Base-by-base conservation (phyloP, 1,140 invertebrate genomes). In the Pogonomyrmex californicus region DNA sequence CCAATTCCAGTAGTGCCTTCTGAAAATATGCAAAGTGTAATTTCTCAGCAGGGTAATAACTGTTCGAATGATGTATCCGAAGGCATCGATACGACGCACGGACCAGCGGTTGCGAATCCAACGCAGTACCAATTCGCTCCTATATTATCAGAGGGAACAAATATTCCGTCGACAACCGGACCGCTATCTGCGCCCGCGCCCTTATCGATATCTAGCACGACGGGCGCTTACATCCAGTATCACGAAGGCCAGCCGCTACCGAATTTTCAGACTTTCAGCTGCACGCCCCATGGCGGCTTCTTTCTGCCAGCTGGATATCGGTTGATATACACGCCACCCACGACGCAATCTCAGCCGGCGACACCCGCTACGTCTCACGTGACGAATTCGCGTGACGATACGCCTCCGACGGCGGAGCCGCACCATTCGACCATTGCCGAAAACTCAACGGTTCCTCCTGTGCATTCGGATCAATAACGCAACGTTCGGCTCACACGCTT, bases 1-100 rank as follows among this genome's bases (percentile, higher is more conserved):
- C 95, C 94, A 87, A 95, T 95, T 90, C 93, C 94, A 89, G 91
- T 95, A 90, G 93, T 95, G 93, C 93, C 95, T 92, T 94, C 94
- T 86, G 94, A 95, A 51, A 95, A 94, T 81, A 90, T 94, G 79
- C 93, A 92, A 86, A 94, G 91, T 62, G 66, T 90, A 68, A 56
- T 88, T 65, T 56, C 90, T 6, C 91, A 91, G 58, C 91, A 91
- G 47, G 33, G 70, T 71, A 87, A 60, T 76, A 87, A 65, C 76
- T 91, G 91, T 65, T 65, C 85, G 9, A 91, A 36, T 65, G 91
- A 92, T 63, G 17, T 87, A 23, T 65, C 81, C 0, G 91, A 93
- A 47, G 78, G 66, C 12, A 79, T 88, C n/a, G 92, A 92, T 33
- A 85, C 86, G 65, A 88, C 88, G 7, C 92, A 91, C 73, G 91